phyloP scores from a whole-genome alignment of 2,113 vertebrate genomes.

The Prolemur simus region DNA sequence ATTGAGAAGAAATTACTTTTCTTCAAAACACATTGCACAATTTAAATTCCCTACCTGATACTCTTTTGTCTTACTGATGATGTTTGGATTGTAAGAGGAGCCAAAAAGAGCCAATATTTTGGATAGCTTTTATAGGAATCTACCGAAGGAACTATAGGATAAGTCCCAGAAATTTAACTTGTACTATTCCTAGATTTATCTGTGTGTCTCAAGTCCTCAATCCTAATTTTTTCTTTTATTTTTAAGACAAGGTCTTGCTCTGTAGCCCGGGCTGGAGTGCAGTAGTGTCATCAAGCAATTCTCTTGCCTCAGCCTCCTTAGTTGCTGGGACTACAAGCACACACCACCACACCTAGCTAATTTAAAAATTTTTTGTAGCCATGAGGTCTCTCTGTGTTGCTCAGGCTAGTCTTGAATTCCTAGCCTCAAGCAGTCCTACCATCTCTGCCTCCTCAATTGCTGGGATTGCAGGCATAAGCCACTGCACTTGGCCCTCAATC shows the following conservation, averaged over 20 bases:
- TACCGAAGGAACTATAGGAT: neutral
- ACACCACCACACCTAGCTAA: no score
- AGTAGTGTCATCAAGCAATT: no score
- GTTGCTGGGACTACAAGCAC: no score
- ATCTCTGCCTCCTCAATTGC: no score
- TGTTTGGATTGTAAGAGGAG: neutral
- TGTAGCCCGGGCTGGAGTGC: no score
- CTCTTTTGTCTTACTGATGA: neutral
- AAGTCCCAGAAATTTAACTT: neutral
- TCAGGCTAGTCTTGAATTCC: no score
- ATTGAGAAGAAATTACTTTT: constrained; percentile 2
- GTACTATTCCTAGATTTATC: neutral
- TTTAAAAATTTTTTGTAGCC: no score
- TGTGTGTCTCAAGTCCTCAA: neutral
- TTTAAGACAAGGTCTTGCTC: no score
- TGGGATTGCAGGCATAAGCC: no score
- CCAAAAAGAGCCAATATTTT: neutral
- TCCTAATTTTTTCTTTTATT: neutral
- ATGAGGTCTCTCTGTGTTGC: no score
- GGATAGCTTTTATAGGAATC: neutral
- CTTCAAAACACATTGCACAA: neutral
- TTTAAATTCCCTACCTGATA: neutral
- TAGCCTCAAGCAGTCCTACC: no score
- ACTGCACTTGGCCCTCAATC: neutral
- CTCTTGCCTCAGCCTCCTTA: no score